Conservation (phyloP, 2,888 invertebrate genomes). For the Athripsodes cinereus region DNA sequence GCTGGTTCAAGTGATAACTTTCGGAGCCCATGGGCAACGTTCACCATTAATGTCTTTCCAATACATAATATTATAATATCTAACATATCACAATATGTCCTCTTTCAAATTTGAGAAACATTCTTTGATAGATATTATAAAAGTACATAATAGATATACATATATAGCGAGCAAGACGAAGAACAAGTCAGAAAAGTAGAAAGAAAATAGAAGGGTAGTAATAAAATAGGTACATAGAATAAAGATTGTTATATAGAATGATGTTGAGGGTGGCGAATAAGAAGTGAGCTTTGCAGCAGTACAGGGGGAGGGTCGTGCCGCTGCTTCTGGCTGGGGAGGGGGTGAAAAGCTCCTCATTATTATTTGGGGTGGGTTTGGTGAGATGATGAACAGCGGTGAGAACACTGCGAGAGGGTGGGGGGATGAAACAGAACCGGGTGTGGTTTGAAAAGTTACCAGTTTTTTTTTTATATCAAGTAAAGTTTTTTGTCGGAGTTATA, state of each 20-base stretch:
- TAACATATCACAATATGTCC: no score
- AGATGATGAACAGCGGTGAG: conserved; percentile 13
- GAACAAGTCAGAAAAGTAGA: conserved; percentile 12
- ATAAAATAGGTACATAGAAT: neutral
- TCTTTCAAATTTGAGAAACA: no score
- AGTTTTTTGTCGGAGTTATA: no score
- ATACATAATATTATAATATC: no score
- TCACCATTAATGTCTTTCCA: no score
- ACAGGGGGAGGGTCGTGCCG: neutral
- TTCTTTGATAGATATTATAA: no score
- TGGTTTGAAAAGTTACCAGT: neutral
- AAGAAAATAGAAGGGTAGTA: conserved; percentile 3
- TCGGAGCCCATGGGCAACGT: no score
- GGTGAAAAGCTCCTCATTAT: no score
- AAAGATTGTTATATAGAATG: neutral
- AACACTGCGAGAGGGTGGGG: conserved; percentile 2
- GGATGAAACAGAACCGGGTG: neutral
- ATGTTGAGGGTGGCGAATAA: neutral
- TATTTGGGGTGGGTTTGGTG: neutral
- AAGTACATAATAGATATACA: no score
- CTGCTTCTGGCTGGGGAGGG: neutral
- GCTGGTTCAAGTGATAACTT: no score
- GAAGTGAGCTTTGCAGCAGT: neutral
- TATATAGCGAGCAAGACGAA: no score
- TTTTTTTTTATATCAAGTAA: no score